Evolutionary conservation across 2,113 vertebrate genomes (phyloP).

Genomic region (Psittacara wagleri): DNA sequence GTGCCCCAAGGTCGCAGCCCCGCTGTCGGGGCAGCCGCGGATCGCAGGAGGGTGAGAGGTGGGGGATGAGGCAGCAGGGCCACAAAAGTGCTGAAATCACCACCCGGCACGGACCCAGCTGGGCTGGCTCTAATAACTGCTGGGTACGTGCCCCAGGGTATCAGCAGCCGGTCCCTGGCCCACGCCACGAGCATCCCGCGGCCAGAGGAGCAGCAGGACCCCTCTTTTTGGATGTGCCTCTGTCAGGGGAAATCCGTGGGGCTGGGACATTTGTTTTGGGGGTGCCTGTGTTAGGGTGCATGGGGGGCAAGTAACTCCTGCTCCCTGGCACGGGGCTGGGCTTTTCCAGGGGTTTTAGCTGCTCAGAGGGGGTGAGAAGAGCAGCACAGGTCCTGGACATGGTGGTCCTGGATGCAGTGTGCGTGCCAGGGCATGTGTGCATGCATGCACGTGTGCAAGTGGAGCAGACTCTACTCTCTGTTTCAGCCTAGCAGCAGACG

Average conservation of each 20-base stretch:
- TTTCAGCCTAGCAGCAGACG: background rate
- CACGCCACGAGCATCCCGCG: rapidly evolving
- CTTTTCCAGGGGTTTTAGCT: background rate
- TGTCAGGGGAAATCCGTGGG: rapidly evolving
- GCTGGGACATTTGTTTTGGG: background rate
- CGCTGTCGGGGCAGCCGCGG: rapidly evolving
- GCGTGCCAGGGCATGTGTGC: rapidly evolving
- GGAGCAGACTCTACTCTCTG: background rate
- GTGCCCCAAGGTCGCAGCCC: background rate
- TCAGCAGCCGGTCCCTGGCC: background rate
- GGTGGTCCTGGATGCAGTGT: rapidly evolving
- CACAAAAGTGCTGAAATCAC: slow-evolving; percentile 23
- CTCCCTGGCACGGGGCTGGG: background rate
- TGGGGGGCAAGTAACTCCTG: background rate
- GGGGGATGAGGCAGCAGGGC: background rate
- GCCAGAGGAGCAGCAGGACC: background rate
- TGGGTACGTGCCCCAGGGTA: background rate
- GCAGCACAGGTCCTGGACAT: background rate
- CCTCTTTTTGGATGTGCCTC: background rate
- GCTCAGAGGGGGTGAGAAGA: rapidly evolving
- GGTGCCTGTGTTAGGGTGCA: background rate
- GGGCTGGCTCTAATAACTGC: background rate
- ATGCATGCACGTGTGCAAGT: background rate
- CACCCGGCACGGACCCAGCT: background rate
- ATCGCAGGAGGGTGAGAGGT: background rate